Base-by-base conservation (phyloP, 2,113 vertebrate species). In the Gnathonemus echidnorhynchus region DNA sequence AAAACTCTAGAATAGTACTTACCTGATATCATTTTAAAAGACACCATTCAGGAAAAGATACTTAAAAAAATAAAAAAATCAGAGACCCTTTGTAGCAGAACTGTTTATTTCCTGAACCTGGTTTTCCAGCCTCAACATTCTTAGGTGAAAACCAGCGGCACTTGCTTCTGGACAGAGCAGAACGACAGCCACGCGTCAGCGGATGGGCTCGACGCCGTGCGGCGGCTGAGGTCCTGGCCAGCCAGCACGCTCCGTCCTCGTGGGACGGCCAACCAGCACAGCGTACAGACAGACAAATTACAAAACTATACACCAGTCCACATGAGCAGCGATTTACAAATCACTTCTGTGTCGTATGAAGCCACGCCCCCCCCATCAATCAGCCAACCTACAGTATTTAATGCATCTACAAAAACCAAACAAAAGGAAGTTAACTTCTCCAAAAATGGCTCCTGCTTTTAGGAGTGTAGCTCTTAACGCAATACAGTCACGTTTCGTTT, bases 241-340 rank as follows among this genome's bases (percentile, higher is more conserved):
- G 3, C 10, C 62, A 70, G 62, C 27, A 13, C 62, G 10, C 62
- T 70, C 62, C 27, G 27, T 53, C 50, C 87, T 31, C 3, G 5
- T n/a, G 87, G 52, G 62, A 88, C 46, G 62, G 86, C 89, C 86
- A 92, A 91, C 86, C 89, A 52, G 91, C 92, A 91, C 88, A 80
- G 74, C 89, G 88, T 90, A 92, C 90, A 92, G 87, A 90, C 93
- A 94, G 90, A 95, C 95, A 95, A 83, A 93, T 93, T 91, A 94
- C 74, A 80, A 95, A 96, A 96, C 94, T 88, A 94, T 93, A 94
- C 94, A 95, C 89, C 88, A 92, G 74, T 80, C 88, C 92, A 56
- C 96, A 92, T 95, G 94, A 96, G 93, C 93, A 96, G 91, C 93
- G 91, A 77, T 77, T 92, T 93, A 95, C 91, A 94, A 95, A 93